Evolutionary conservation across 2,797 vertebrate genomes (phyloP).

Genomic region (Yasuhikotakia modesta): DNA sequence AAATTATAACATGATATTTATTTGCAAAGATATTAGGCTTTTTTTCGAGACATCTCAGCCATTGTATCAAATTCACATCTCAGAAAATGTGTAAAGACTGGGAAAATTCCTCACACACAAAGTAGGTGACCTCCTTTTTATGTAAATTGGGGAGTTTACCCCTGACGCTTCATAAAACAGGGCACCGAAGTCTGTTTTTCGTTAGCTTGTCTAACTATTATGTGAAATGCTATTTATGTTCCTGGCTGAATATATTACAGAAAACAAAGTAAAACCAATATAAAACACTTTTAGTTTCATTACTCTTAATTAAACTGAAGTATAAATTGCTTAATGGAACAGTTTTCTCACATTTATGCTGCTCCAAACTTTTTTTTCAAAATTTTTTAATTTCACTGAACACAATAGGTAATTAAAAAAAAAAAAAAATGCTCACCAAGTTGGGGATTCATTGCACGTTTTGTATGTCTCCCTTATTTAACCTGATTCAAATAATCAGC

Average conservation of each 20-base stretch:
- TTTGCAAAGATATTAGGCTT: neutral
- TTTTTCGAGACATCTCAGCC: constrained; percentile 10
- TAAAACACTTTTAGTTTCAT: too few species aligned
- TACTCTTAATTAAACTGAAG: neutral
- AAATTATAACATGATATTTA: neutral
- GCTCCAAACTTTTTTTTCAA: too few species aligned
- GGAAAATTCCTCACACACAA: constrained; percentile 61
- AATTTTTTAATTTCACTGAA: too few species aligned
- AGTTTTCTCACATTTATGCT: too few species aligned
- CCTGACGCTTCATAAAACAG: constrained; percentile 62
- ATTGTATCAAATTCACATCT: constrained; percentile 23
- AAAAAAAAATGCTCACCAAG: too few species aligned
- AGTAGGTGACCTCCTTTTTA: constrained; percentile 77
- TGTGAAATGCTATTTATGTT: neutral
- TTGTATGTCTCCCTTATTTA: too few species aligned
- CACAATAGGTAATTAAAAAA: too few species aligned
- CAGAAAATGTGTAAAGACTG: constrained; percentile 35
- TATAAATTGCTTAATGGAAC: neutral
- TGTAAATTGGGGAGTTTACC: constrained; percentile 68
- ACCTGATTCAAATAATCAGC: too few species aligned
- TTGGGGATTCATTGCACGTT: too few species aligned
- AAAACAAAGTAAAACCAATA: constrained; percentile 4
- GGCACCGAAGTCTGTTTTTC: constrained; percentile 52
- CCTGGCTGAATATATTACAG: neutral
- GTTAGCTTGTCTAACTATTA: constrained; percentile 32